These are phyloP conservation scores for Caenorhabditis virilis DNA, from an alignment of 2,888 invertebrate species.

Conservation along the genomic window DNA sequence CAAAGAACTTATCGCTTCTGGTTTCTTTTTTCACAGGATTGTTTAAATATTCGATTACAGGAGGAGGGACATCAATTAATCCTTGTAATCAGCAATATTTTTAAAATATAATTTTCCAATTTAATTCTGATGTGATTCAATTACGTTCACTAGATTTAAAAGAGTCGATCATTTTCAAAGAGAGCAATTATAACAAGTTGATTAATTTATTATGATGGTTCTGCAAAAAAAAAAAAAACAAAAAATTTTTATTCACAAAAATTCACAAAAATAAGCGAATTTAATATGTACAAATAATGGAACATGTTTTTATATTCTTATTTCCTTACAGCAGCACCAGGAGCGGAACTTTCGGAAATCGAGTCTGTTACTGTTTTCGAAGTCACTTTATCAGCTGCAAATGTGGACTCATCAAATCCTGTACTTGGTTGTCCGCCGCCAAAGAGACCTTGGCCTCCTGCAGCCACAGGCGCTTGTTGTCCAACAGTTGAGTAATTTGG, in stretches of 20 bases:
- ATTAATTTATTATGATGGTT: too few relatives aligned
- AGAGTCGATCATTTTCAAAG: too few relatives aligned
- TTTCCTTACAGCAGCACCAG: background rate
- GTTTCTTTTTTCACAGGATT: too few relatives aligned
- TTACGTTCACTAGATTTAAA: too few relatives aligned
- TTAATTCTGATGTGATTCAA: too few relatives aligned
- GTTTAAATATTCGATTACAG: too few relatives aligned
- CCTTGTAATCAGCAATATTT: too few relatives aligned
- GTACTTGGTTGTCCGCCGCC: background rate
- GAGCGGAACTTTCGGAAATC: background rate
- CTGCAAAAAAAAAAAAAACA: background rate
- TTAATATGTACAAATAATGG: background rate
- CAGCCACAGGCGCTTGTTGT: slow-evolving; percentile 29
- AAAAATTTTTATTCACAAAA: background rate
- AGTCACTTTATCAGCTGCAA: background rate
- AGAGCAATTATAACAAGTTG: too few relatives aligned
- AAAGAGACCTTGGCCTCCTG: background rate
- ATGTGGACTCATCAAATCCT: background rate
- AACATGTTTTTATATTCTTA: background rate
- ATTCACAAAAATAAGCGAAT: background rate
- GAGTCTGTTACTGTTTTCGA: background rate
- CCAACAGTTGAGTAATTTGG: slow-evolving; percentile 28
- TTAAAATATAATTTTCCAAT: too few relatives aligned
- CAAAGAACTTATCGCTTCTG: too few relatives aligned
- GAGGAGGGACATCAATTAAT: too few relatives aligned